These are phyloP conservation scores for Crossocerus cetratus DNA, from an alignment of 2,888 invertebrate species.

Conservation along the genomic window DNA sequence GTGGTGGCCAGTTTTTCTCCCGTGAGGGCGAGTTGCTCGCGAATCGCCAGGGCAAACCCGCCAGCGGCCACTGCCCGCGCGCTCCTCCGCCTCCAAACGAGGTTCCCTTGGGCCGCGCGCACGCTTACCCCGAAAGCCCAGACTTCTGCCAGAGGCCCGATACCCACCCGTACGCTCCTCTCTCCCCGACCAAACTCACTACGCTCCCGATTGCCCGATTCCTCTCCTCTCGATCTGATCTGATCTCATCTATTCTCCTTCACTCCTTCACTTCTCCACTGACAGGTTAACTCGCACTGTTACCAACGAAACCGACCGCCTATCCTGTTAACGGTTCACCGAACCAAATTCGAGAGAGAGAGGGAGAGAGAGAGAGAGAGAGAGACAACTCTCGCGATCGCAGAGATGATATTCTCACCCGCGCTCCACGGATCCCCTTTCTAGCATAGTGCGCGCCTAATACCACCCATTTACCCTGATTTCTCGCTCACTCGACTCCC, in stretches of 20 bases:
- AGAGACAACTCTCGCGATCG: no score
- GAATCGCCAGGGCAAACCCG: constrained; percentile 36
- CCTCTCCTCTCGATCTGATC: no score
- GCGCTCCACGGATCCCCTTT: no score
- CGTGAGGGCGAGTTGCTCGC: constrained; percentile 30
- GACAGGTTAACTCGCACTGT: constrained; percentile 66
- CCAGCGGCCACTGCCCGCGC: constrained; percentile 31
- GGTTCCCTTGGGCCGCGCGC: constrained; percentile 16
- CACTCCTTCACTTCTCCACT: constrained; percentile 50
- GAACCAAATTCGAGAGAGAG: no score
- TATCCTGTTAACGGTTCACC: constrained; percentile 5
- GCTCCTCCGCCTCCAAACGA: constrained; percentile 17
- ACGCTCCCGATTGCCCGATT: constrained; percentile 34
- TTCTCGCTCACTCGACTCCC: no score
- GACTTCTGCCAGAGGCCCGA: constrained; percentile 34
- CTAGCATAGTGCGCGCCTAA: no score
- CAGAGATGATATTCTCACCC: no score
- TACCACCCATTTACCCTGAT: no score
- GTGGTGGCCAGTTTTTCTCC: constrained; percentile 40
- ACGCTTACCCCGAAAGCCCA: constrained; percentile 33
- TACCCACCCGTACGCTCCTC: no score
- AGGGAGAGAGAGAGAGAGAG: no score
- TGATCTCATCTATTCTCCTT: constrained; percentile 4
- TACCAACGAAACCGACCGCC: constrained; percentile 52
- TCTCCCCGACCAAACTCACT: constrained; percentile 45